phyloP scores from a whole-genome alignment of 2,113 vertebrate genomes.

The Catharus bicknelli region DNA sequence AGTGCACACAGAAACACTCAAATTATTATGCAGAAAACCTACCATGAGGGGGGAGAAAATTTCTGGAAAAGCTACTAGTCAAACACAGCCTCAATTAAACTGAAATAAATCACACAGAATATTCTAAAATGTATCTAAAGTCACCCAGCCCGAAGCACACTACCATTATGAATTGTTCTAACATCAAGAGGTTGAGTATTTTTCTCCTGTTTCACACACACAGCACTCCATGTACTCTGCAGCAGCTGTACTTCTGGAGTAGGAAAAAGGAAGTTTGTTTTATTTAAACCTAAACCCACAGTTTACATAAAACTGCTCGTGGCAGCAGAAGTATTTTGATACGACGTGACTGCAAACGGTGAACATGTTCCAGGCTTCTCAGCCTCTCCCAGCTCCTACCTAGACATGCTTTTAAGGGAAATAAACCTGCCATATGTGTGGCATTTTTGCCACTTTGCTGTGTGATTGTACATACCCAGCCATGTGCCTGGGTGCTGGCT shows the following conservation, averaged over 20 bases:
- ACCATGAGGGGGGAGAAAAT: not conserved
- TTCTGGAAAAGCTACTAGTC: not conserved
- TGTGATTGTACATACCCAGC: not conserved
- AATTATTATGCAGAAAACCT: not conserved
- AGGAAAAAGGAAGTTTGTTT: conserved; percentile 41
- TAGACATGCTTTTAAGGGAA: not conserved
- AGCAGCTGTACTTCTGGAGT: conserved; percentile 15
- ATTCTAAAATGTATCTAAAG: not conserved
- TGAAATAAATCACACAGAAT: not conserved
- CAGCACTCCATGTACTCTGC: not conserved
- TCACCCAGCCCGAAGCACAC: not conserved
- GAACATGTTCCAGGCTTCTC: not conserved
- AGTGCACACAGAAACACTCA: not conserved
- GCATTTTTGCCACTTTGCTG: not conserved
- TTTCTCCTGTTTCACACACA: not conserved
- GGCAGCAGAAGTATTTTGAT: not conserved
- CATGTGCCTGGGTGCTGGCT: not conserved
- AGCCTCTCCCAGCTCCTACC: not conserved
- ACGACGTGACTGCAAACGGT: not conserved
- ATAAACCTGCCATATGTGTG: not conserved
- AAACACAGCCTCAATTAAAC: not conserved
- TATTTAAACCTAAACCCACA: conserved; percentile 16
- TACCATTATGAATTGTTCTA: not conserved
- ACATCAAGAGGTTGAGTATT: not conserved
- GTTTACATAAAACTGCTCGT: not conserved